Evolutionary conservation across 1,140 invertebrate genomes (phyloP).

Genomic region (Bombus waltoni): DNA sequence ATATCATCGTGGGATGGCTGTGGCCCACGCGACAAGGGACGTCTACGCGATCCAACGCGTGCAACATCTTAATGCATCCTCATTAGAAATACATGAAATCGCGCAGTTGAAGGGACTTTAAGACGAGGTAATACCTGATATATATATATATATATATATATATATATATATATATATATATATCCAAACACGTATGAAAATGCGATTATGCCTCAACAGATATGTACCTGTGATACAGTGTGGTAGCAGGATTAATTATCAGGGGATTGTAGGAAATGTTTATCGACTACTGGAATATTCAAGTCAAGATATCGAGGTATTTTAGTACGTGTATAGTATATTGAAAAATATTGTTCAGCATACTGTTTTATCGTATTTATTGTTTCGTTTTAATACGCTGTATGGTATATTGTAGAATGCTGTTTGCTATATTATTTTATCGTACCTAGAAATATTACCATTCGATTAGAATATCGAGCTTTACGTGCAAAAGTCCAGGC

Average conservation of each 20-base stretch:
- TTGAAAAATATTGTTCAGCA: no score
- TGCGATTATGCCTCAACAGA: background rate
- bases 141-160: no score
- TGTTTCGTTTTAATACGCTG: no score
- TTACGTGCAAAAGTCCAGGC: no score
- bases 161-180: no score
- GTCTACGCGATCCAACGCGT: background rate
- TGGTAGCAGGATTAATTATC: background rate
- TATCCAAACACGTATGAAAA: background rate
- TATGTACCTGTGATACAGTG: background rate
- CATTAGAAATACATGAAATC: slow-evolving; percentile 29
- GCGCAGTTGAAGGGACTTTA: slow-evolving; percentile 6
- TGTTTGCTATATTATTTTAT: no score
- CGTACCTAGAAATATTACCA: no score
- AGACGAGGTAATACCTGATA: background rate
- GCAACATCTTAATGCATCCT: slow-evolving; percentile 32
- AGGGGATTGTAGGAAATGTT: background rate
- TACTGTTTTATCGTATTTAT: no score
- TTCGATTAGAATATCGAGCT: no score
- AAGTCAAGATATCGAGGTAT: background rate
- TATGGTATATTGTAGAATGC: no score
- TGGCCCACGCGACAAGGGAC: background rate
- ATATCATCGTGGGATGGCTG: slow-evolving; percentile 28
- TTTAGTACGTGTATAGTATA: no score
- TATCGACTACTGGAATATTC: background rate